These are phyloP conservation scores for Mormyrus hasselquistii DNA, from an alignment of 2,797 vertebrate genomes.

Conservation along the genomic window DNA sequence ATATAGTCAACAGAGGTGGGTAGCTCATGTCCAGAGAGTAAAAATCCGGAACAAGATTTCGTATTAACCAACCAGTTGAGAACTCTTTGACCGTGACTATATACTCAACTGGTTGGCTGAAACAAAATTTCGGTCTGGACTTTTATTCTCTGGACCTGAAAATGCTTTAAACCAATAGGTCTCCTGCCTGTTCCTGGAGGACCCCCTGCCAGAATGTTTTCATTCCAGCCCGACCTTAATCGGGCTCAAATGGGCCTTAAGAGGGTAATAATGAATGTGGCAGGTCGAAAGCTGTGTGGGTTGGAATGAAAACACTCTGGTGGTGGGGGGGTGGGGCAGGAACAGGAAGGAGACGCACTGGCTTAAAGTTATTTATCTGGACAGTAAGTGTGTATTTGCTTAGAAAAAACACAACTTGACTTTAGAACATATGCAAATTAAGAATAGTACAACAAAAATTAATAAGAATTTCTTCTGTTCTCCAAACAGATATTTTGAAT, in stretches of 20 bases:
- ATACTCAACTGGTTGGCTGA: neutral
- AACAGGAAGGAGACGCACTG: neutral
- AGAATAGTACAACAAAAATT: neutral
- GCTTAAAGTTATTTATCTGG: neutral
- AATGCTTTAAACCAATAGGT: neutral
- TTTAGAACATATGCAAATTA: neutral
- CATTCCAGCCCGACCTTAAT: neutral
- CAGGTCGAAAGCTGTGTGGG: neutral
- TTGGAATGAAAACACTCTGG: too few relatives aligned
- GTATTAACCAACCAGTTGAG: too few relatives aligned
- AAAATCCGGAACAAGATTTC: too few relatives aligned
- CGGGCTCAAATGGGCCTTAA: neutral
- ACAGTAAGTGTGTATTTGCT: too few relatives aligned
- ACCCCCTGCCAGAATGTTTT: neutral
- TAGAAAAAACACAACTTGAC: neutral
- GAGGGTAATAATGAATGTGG: neutral
- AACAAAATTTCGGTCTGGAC: neutral
- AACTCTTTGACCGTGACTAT: neutral
- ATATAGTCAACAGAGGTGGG: too few relatives aligned
- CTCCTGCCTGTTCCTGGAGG: neutral
- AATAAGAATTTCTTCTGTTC: neutral
- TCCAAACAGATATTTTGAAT: neutral
- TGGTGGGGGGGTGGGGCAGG: neutral
- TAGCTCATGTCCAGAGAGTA: too few relatives aligned
- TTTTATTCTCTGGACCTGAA: neutral